Base-by-base conservation (phyloP, 2,797 vertebrate species). In the Phrynocephalus vlangalii region DNA sequence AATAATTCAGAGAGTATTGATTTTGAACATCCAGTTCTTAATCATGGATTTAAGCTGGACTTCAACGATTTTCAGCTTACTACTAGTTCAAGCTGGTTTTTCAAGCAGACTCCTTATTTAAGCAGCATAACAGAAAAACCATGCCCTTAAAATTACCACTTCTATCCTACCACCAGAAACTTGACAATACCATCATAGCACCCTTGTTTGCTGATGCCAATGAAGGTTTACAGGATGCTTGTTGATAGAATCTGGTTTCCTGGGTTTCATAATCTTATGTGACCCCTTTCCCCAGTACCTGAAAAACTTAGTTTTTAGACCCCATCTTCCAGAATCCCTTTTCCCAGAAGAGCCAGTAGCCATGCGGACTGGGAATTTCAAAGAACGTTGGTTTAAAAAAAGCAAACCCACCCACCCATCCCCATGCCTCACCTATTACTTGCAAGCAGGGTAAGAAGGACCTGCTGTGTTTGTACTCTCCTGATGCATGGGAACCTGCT, bases 21-120 rank as follows among this genome's bases (percentile, higher is more conserved):
- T 81, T 86, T 73, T 26, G 52, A 81, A 81, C 10, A 66, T n/a
- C 60, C 11, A 48, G 28, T 22, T 56, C 44, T 82, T 67, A 28
- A 22, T 67, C 60, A 77, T 28, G 56, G 28, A 24, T 38, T 28
- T 81, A 5, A 30, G 28, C 11, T 71, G 20, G 28, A 75, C 18
- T 76, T 67, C 38, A 72, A 52, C 20, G 13, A 38, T 73, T 68
- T 87, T 77, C 44, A 20, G 11, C 11, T 82, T 76, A 52, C 24
- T 30, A 24, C 9, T 30, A 48, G 16, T 15, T 78, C 50, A 71
- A 56, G n/a, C 52, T 30, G 78, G 28, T 38, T 78, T 83, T 50
- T 83, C 22, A 72, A 22, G 38, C 28, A 86, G 52, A 52, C 15
- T 33, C 22, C 30, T 18, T 87, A 75, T 75, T 87, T 83, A 30